These are phyloP conservation scores for Leucania comma DNA, from an alignment of 2,888 invertebrate genomes.

Conservation along the genomic window DNA sequence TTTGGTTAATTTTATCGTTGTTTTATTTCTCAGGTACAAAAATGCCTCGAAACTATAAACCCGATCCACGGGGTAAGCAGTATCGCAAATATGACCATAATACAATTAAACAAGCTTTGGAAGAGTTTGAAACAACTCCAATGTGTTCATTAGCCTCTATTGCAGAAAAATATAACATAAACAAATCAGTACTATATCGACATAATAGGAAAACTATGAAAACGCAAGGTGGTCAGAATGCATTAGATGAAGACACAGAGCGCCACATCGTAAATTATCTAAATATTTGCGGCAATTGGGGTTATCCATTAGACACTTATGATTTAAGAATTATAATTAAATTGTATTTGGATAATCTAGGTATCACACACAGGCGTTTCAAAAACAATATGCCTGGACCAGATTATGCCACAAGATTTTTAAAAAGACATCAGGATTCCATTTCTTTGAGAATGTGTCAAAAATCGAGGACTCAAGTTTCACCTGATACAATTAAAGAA, in stretches of 20 bases:
- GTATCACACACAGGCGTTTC: too few relatives aligned
- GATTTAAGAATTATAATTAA: constrained; percentile 34
- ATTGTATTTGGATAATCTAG: constrained; percentile 31
- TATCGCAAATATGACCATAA: not conserved
- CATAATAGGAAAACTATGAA: not conserved
- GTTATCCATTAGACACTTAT: constrained; percentile 16
- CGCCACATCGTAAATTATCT: not conserved
- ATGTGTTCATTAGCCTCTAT: not conserved
- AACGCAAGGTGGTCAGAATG: not conserved
- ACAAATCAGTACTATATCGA: too few relatives aligned
- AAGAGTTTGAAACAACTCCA: not conserved
- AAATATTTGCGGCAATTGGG: constrained; percentile 19
- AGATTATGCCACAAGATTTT: too few relatives aligned
- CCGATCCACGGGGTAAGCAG: not conserved
- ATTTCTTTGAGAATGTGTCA: too few relatives aligned
- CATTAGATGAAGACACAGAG: not conserved
- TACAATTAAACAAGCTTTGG: not conserved
- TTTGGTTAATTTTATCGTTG: not conserved
- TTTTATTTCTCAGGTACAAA: not conserved
- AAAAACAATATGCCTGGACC: too few relatives aligned
- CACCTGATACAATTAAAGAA: too few relatives aligned
- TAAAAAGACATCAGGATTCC: too few relatives aligned
- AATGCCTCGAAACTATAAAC: not conserved
- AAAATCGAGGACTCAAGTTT: too few relatives aligned
- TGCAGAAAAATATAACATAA: too few relatives aligned